Base-by-base conservation (phyloP, 2,113 vertebrate genomes). In the Tachuris rubrigastra region DNA sequence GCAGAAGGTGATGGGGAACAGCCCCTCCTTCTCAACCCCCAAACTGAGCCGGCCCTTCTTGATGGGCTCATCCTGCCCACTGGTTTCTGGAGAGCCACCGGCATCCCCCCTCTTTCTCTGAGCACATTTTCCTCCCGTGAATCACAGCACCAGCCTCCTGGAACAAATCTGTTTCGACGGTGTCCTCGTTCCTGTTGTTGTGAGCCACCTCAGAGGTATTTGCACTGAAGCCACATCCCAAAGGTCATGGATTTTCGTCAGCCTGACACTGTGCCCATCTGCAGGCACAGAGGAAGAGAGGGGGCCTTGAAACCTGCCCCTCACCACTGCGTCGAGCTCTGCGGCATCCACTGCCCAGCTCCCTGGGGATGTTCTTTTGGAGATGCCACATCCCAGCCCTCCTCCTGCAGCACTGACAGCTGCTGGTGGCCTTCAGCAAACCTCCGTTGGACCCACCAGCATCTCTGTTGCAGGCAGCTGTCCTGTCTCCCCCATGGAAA, bases 1-100 rank as follows among this genome's bases (percentile, higher is more conserved):
- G 88, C 97, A 96, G 98, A 98, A 98, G 97, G 98, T 98, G 98
- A 97, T 95, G 97, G 97, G 97, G 95, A 97, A 86, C 93, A 96
- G 62, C 73, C 42, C 42, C 89, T 94, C 94, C 97, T 97, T 97
- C 55, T 74, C 69, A 73, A 25, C 74, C 63, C 74, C 59, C 46
- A 41, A 4, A 52, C 50, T 56, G 28, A 92, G 82, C 65, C 3
- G 1, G 25, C 39, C 24, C 62, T 89, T 68, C 55, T 77, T 5
- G 31, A 30, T 8, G 58, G 63, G 56, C 68, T 80, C 11, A 7
- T 11, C 2, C 2, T 52, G 27, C 44, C 46, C 18, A 10, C 0
- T 0, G 24, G 31, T 58, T 56, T 85, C 35, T 12, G 19, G 39
- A 78, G 74, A 35, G 73, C 31, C 31, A 21, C 28, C 8, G 33